phyloP scores from a whole-genome alignment of 2,797 vertebrate genomes.

The Hybognathus amarus region DNA sequence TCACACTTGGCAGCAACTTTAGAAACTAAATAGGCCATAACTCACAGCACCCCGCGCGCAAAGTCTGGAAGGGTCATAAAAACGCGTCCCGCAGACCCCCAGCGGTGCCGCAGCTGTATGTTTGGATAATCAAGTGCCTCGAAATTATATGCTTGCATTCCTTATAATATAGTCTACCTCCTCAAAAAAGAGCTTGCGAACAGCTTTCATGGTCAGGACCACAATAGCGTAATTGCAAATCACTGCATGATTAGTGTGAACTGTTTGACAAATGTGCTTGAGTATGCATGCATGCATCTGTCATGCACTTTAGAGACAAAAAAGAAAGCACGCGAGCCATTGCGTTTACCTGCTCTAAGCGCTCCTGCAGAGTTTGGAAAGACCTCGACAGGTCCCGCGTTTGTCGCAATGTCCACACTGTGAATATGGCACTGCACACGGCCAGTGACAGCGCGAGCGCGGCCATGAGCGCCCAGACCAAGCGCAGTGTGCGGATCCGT shows the following conservation, averaged over 20 bases:
- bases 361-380: slow-evolving; percentile 79
- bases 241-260: neutral
- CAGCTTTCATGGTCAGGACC: neutral
- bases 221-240: neutral
- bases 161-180: neutral
- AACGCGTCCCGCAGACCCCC: slow-evolving; percentile 55
- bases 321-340: neutral
- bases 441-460: slow-evolving; percentile 80
- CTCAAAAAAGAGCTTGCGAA: neutral
- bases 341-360: slow-evolving; percentile 79
- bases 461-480: slow-evolving; percentile 78
- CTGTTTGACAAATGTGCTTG: slow-evolving; percentile 2
- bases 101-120: slow-evolving; percentile 43
- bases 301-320: slow-evolving; percentile 5
- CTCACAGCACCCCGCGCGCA: slow-evolving; percentile 61
- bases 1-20: slow-evolving; percentile 68
- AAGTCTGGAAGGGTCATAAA: slow-evolving; percentile 69
- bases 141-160: slow-evolving; percentile 20
- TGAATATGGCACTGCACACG: slow-evolving; percentile 80
- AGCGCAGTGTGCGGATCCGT: slow-evolving; percentile 76
- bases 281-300: slow-evolving; percentile 18
- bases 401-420: slow-evolving; percentile 82
- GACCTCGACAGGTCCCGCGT: slow-evolving; percentile 82
- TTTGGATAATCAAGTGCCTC: slow-evolving; percentile 47
- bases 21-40: slow-evolving; percentile 60